Evolutionary conservation across 2,888 invertebrate genomes (phyloP), one percentile per base, ranked within the genome.

Genomic region (Nephrotoma flavescens): DNA sequence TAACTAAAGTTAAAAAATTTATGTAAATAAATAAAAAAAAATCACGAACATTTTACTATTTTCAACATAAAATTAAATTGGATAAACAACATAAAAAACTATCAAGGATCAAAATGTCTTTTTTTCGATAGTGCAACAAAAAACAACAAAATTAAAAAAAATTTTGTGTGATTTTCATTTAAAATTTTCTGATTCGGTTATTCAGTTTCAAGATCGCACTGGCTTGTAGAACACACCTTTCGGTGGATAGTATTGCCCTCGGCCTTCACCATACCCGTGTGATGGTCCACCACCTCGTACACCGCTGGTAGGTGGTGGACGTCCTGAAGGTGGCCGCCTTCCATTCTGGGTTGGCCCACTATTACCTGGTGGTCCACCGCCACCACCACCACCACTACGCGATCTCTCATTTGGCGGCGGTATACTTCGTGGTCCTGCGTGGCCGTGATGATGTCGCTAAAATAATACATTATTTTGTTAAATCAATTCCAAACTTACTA

Each of bases 171-270:
- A 31, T 71, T 71, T 71, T 71, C 52, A 6, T 71, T 71, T 44
- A 44, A 45, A 86, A 86, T 52, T 86, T 44, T 85, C 42, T 57
- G 52, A n/a, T 52, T 52, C 42, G 42, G 31, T 44, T 19, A 19
- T 31, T 44, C 31, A 41, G 41, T 52, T 86, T 88, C 87, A 88
- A 86, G 88, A 87, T 88, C 88, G 88, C 71, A 88, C 88, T 86
- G 89, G 89, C 88, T 89, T 89, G 88, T 88, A 89, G 89, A 88
- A 91, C 92, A 90, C 91, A 95, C 95, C 95, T 95, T 95, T 95
- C 89, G 94, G 94, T 89, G 94, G 94, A 92, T 94, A 94, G 91
- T 95, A 95, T 91, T 95, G 95, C 87, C 95, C 95, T 89, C 95
- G 92, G 42, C 95, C 94, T 90, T 95, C 95, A 31, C 95, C 95